These are phyloP conservation scores for Silurus glanis DNA, from an alignment of 2,113 vertebrate genomes.

Conservation along the genomic window DNA sequence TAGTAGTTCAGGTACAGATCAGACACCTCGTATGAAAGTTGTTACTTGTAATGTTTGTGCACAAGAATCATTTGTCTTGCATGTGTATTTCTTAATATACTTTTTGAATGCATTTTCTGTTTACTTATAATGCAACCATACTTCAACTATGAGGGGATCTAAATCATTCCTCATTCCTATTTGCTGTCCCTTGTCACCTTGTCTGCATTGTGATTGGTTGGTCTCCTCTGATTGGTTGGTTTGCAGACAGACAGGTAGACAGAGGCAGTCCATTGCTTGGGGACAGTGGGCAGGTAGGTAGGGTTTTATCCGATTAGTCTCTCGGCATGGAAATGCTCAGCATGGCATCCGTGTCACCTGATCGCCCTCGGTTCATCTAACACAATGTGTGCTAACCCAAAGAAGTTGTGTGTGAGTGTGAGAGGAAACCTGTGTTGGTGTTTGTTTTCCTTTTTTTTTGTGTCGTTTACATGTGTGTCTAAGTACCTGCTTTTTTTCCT, in stretches of 20 bases:
- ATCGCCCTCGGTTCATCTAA: constrained; percentile 50
- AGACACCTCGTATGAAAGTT: not conserved
- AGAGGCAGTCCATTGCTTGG: constrained; percentile 69
- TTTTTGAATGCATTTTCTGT: not conserved
- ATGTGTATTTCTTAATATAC: not conserved
- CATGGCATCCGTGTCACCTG: constrained; percentile 67
- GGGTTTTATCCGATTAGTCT: constrained; percentile 60
- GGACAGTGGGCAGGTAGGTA: constrained; percentile 77
- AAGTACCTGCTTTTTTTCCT: constrained; percentile 15
- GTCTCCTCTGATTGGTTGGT: constrained; percentile 71
- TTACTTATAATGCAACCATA: constrained; percentile 12
- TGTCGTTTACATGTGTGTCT: constrained; percentile 41
- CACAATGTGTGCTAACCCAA: constrained; percentile 38
- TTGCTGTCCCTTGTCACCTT: constrained; percentile 25
- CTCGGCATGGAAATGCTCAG: constrained; percentile 71
- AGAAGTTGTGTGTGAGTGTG: constrained; percentile 12
- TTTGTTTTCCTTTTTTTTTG: constrained; percentile 40
- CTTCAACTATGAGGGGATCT: not conserved
- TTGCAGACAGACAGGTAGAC: constrained; percentile 76
- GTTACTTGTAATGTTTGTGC: not conserved
- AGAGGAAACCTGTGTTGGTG: not conserved
- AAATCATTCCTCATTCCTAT: constrained; percentile 3
- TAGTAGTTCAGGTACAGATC: not conserved
- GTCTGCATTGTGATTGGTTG: constrained; percentile 62
- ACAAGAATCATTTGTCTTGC: not conserved